Conservation (phyloP, 2,888 invertebrate genomes). For the Pardosa pseudoannulata region DNA sequence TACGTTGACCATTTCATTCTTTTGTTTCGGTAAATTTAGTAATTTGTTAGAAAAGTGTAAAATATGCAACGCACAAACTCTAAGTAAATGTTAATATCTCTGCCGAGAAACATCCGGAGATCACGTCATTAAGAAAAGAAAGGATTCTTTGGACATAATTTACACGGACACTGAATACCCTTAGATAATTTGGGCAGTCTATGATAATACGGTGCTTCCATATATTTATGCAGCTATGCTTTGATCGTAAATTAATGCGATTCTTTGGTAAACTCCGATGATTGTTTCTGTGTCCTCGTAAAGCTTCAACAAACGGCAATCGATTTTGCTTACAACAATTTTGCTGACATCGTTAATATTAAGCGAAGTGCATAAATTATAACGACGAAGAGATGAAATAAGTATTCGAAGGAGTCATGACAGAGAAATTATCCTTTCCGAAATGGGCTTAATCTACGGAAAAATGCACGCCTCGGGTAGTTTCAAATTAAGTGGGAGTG, state of each 20-base stretch:
- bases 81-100: too few relatives aligned
- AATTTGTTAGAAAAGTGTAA: neutral
- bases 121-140: neutral
- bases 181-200: neutral
- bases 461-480: neutral
- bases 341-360: neutral
- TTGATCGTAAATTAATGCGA: neutral
- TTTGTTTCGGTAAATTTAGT: too few relatives aligned
- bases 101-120: too few relatives aligned
- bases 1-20: too few relatives aligned
- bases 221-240: neutral
- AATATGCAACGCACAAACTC: neutral
- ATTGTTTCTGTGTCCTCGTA: neutral
- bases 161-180: neutral
- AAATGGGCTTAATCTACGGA: neutral
- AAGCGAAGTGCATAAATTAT: neutral
- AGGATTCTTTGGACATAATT: slow-evolving; percentile 1
- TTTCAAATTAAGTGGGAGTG: neutral
- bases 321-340: neutral
- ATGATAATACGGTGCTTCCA: neutral
- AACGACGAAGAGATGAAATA: neutral
- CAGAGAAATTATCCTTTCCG: neutral
- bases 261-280: neutral
- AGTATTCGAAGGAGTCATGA: neutral
- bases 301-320: neutral